phyloP scores from a whole-genome alignment of 2,888 invertebrate genomes.

The Heteromurus nitidus region DNA sequence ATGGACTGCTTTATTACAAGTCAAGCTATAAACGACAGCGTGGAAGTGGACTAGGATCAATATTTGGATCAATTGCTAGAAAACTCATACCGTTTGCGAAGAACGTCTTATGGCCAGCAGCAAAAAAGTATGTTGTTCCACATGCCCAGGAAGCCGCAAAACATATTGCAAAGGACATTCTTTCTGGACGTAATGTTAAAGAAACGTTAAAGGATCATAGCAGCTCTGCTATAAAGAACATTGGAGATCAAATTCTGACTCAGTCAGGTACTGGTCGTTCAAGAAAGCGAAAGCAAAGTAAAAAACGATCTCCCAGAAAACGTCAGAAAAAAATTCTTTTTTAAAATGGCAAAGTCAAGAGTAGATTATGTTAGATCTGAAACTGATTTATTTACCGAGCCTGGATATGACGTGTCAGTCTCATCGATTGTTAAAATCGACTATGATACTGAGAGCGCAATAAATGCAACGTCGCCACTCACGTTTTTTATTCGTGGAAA shows the following conservation, averaged over 20 bases:
- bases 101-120: conserved; percentile 12
- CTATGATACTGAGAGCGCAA: conserved; percentile 21
- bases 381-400: conserved; percentile 50
- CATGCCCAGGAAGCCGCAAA: conserved; percentile 2
- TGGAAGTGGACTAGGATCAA: conserved; percentile 37
- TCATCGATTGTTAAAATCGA: background rate
- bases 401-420: conserved; percentile 52
- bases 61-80: conserved; percentile 19
- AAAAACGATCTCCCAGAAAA: background rate
- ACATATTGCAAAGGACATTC: background rate
- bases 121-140: background rate
- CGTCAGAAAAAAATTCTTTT: background rate
- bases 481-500: conserved; percentile 49
- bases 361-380: conserved; percentile 52
- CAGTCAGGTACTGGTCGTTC: conserved; percentile 37
- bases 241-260: conserved; percentile 22
- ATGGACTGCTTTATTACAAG: conserved; percentile 8
- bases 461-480: conserved; percentile 36
- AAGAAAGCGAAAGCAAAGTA: conserved; percentile 5
- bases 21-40: conserved; percentile 19
- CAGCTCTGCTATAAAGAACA: background rate
- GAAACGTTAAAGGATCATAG: background rate
- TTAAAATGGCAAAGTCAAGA: conserved; percentile 2
- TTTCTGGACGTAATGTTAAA: conserved; percentile 16
- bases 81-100: conserved; percentile 40